Conservation (phyloP, 2,888 invertebrate species). For the Watsonalla binaria region DNA sequence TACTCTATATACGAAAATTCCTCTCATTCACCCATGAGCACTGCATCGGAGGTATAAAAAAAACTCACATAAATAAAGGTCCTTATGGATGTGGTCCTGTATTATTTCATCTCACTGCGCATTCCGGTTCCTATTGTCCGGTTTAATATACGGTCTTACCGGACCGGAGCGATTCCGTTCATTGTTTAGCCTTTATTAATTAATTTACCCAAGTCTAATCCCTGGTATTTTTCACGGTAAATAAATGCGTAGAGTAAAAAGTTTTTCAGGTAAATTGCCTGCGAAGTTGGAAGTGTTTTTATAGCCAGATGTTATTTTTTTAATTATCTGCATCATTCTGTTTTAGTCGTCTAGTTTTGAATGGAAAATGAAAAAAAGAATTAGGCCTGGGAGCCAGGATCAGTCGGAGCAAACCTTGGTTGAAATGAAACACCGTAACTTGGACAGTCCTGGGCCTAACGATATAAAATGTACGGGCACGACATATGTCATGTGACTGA, state of each 20-base stretch:
- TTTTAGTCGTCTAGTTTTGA: too few species aligned
- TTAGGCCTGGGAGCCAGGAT: too few species aligned
- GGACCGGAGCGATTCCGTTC: slow-evolving; percentile 26
- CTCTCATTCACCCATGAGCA: not conserved
- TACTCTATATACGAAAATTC: too few species aligned
- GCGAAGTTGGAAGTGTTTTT: not conserved
- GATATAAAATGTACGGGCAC: too few species aligned
- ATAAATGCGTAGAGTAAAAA: slow-evolving; percentile 22
- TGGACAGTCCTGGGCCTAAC: too few species aligned
- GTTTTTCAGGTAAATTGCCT: slow-evolving; percentile 3
- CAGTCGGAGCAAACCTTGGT: too few species aligned
- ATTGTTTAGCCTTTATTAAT: slow-evolving; percentile 44
- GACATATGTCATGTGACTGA: too few species aligned
- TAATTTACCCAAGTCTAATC: slow-evolving; percentile 41
- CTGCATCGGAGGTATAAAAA: slow-evolving; percentile 2
- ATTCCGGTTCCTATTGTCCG: slow-evolving; percentile 27
- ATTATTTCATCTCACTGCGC: slow-evolving; percentile 33
- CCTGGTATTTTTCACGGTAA: slow-evolving; percentile 28
- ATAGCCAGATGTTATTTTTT: too few species aligned
- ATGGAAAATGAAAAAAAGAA: too few species aligned
- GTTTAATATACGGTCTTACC: slow-evolving; percentile 38
- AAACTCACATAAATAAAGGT: slow-evolving; percentile 9
- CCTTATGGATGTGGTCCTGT: slow-evolving; percentile 18
- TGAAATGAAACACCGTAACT: too few species aligned
- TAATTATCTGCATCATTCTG: too few species aligned